Conservation (phyloP, 1,140 invertebrate genomes). For the Rhizoglyphus robini region DNA sequence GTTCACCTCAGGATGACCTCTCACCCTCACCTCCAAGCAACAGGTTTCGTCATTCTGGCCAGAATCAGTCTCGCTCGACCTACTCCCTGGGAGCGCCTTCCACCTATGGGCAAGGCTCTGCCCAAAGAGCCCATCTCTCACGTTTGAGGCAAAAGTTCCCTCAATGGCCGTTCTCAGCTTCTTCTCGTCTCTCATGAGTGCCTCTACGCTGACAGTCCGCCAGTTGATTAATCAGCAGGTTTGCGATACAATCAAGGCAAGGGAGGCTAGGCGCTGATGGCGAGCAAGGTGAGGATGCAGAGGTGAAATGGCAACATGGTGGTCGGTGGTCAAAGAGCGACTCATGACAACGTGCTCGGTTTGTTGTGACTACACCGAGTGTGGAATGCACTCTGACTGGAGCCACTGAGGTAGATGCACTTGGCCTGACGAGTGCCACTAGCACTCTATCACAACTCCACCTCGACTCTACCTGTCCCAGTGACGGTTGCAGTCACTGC, state of each 20-base stretch:
- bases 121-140: no score
- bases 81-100: neutral
- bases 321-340: no score
- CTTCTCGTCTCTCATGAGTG: no score
- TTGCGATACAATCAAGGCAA: neutral
- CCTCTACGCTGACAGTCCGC: neutral
- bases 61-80: no score
- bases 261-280: neutral
- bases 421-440: neutral
- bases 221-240: neutral
- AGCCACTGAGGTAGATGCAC: constrained; percentile 6
- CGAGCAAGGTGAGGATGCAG: neutral
- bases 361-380: constrained; percentile 1
- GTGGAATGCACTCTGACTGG: constrained; percentile 9
- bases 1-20: neutral
- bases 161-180: no score
- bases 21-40: neutral
- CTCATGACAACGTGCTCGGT: no score
- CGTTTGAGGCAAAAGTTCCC: no score
- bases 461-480: constrained; percentile 5
- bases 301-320: no score
- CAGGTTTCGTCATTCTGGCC: no score
- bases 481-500: neutral
- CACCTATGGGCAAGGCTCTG: no score
- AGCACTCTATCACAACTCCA: no score